Evolutionary conservation across 2,113 vertebrate genomes (phyloP).

Genomic region (Marmota monax): DNA sequence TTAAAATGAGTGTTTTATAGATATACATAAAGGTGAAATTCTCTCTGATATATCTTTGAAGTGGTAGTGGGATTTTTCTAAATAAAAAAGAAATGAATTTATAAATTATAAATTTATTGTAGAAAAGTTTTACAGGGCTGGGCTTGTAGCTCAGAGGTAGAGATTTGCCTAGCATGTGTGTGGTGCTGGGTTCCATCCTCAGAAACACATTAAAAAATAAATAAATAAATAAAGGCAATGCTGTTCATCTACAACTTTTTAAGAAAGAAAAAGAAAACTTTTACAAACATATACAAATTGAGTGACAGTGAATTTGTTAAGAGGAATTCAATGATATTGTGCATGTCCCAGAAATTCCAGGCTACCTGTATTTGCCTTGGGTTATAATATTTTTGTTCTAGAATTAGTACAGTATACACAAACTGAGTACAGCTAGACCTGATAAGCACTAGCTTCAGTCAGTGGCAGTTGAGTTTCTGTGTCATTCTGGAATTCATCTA

Average conservation of each 20-base stretch:
- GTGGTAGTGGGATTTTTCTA: background rate
- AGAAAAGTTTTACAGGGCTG: slow-evolving; percentile 46
- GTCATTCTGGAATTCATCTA: slow-evolving; percentile 19
- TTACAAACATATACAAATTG: slow-evolving; percentile 68
- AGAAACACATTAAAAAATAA: too few species aligned
- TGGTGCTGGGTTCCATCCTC: too few species aligned
- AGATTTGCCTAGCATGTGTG: too few species aligned
- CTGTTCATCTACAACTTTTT: too few species aligned
- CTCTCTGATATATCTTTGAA: too few species aligned
- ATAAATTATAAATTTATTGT: slow-evolving; percentile 57
- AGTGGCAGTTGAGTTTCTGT: background rate
- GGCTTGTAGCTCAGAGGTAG: too few species aligned
- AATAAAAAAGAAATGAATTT: background rate
- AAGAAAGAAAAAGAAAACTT: too few species aligned
- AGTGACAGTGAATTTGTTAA: slow-evolving; percentile 73
- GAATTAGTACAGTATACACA: background rate
- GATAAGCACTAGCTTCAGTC: slow-evolving; percentile 49
- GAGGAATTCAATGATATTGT: slow-evolving; percentile 68
- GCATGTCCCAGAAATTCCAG: slow-evolving; percentile 61
- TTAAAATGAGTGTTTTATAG: too few species aligned
- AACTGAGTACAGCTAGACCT: background rate
- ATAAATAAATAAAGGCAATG: too few species aligned
- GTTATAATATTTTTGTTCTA: slow-evolving; percentile 73
- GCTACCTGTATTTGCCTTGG: slow-evolving; percentile 60
- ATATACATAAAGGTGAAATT: too few species aligned